These are phyloP conservation scores for Myiotriccus ornatus DNA, from an alignment of 2,797 vertebrate species.

Conservation along the genomic window DNA sequence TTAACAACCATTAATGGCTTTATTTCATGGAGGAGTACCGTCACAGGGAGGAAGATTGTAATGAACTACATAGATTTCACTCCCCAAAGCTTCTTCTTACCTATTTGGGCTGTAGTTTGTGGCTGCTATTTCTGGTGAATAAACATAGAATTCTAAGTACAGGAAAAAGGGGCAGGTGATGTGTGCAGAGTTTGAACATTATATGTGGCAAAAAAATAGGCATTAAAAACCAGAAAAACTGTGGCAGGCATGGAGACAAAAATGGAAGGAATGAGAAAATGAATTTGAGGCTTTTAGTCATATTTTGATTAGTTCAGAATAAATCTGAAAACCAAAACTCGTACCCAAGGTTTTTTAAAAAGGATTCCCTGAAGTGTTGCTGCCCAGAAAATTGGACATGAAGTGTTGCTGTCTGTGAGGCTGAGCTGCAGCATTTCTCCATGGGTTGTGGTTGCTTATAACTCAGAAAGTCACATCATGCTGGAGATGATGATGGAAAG, in stretches of 20 bases:
- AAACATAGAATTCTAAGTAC: neutral
- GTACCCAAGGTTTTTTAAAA: neutral
- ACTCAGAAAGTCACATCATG: neutral
- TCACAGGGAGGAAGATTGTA: neutral
- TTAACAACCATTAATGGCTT: slow-evolving; percentile 17
- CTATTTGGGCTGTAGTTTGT: neutral
- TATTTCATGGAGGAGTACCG: neutral
- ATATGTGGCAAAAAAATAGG: neutral
- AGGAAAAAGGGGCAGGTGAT: neutral
- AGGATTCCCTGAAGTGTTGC: neutral
- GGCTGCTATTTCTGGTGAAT: neutral
- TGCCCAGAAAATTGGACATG: neutral
- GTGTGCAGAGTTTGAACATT: neutral
- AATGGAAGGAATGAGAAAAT: neutral
- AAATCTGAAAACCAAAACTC: neutral
- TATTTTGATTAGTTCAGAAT: neutral
- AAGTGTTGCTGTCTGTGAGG: neutral
- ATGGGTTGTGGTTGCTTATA: neutral
- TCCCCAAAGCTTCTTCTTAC: neutral
- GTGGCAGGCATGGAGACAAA: neutral
- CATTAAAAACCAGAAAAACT: neutral
- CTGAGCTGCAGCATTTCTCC: neutral
- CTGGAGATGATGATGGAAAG: neutral
- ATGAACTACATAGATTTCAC: neutral
- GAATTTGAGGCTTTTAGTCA: neutral